These are phyloP conservation scores for Spilosoma lubricipeda DNA, from an alignment of 2,888 invertebrate species.

Conservation along the genomic window DNA sequence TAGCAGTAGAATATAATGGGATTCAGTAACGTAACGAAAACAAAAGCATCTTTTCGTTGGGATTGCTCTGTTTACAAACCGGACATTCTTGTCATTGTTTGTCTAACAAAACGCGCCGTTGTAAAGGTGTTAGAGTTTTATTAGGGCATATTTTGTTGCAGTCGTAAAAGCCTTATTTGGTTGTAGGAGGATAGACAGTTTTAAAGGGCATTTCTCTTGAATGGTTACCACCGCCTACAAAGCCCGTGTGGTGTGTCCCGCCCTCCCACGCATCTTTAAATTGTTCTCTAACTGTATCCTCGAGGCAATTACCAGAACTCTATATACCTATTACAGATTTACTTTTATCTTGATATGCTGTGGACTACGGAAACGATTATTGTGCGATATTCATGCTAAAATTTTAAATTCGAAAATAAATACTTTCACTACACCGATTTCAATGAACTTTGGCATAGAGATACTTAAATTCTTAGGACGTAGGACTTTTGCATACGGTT, in stretches of 20 bases:
- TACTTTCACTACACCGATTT: too few species aligned
- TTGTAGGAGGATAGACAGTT: slow-evolving; percentile 67
- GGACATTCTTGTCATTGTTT: slow-evolving; percentile 53
- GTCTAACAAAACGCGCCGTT: slow-evolving; percentile 57
- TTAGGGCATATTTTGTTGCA: slow-evolving; percentile 67
- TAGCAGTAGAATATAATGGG: slow-evolving; percentile 32
- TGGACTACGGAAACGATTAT: slow-evolving; percentile 47
- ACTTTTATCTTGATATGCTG: slow-evolving; percentile 68
- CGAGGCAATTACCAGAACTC: slow-evolving; percentile 76
- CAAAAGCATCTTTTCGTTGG: slow-evolving; percentile 46
- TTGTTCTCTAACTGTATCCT: slow-evolving; percentile 77
- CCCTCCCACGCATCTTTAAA: slow-evolving; percentile 80
- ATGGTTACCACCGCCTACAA: slow-evolving; percentile 75
- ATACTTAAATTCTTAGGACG: too few species aligned
- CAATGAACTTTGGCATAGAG: too few species aligned
- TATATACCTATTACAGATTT: slow-evolving; percentile 60
- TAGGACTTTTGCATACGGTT: too few species aligned
- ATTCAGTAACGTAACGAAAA: slow-evolving; percentile 32
- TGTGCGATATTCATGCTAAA: background rate
- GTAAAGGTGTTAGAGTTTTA: slow-evolving; percentile 71
- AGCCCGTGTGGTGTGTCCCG: slow-evolving; percentile 65
- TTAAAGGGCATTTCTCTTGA: slow-evolving; percentile 72
- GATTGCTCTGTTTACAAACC: slow-evolving; percentile 36
- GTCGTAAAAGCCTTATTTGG: slow-evolving; percentile 70
- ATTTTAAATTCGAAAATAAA: too few species aligned